Conservation (phyloP, 2,797 vertebrate species). For the Neopelma chrysocephalum region DNA sequence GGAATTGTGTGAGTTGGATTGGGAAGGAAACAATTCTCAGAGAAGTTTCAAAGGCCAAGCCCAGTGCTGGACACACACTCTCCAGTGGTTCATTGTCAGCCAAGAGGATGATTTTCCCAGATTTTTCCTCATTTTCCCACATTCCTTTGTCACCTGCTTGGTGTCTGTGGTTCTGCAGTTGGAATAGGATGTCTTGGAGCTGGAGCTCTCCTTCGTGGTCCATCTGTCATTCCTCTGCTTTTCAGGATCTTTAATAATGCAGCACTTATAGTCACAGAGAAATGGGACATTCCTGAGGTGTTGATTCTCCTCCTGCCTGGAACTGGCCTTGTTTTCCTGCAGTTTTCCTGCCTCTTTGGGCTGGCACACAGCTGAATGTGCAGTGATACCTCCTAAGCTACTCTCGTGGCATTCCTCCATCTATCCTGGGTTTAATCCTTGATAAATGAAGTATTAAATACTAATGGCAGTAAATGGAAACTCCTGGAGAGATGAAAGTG, state of each 20-base stretch:
- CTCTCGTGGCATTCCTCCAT: constrained; percentile 8
- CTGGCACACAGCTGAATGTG: neutral
- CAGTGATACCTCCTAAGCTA: neutral
- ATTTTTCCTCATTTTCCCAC: neutral
- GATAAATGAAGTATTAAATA: constrained; percentile 61
- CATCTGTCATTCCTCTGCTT: neutral
- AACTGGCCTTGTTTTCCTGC: neutral
- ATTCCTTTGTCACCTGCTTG: neutral
- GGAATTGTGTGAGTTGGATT: too few relatives aligned
- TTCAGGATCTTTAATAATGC: neutral
- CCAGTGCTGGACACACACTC: neutral
- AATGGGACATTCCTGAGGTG: neutral
- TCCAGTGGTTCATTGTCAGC: neutral
- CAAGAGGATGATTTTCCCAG: neutral
- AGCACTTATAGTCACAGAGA: neutral
- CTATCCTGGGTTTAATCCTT: constrained; percentile 39
- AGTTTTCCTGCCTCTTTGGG: neutral
- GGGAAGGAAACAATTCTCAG: neutral
- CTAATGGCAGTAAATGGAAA: constrained; percentile 42
- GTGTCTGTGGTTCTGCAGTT: neutral
- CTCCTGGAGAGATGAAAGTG: constrained; percentile 49
- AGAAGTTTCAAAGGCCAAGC: neutral
- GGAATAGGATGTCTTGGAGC: neutral
- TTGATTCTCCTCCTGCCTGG: neutral
- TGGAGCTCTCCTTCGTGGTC: neutral